These are phyloP conservation scores for Cossypha heuglini DNA, from an alignment of 2,797 vertebrate species.

Conservation along the genomic window DNA sequence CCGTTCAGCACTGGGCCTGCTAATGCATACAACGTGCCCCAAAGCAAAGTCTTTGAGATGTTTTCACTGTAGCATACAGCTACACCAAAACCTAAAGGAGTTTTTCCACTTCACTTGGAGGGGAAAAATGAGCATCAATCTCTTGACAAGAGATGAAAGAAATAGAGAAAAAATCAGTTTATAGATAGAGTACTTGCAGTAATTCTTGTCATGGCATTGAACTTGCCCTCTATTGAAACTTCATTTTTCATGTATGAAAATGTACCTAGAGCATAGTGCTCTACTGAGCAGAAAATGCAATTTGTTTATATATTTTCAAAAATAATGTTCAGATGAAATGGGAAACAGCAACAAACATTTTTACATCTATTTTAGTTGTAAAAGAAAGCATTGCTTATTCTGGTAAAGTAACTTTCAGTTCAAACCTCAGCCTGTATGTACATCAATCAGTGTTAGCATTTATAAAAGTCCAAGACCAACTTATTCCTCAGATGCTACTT, in stretches of 20 bases:
- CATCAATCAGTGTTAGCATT: neutral
- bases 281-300: neutral
- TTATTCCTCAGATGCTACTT: neutral
- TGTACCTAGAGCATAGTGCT: neutral
- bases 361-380: neutral
- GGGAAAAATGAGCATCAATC: neutral
- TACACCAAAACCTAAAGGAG: neutral
- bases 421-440: neutral
- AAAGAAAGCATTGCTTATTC: neutral
- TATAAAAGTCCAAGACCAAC: neutral
- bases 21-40: neutral
- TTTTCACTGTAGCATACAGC: neutral
- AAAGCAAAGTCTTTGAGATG: neutral
- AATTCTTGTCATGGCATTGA: neutral
- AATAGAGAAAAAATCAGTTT: neutral
- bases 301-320: neutral
- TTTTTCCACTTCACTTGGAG: slow-evolving; percentile 23
- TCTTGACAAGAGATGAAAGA: slow-evolving; percentile 42
- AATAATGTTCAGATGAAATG: neutral
- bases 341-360: neutral
- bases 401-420: neutral
- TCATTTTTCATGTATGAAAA: neutral
- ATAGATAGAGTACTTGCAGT: neutral
- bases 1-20: neutral
- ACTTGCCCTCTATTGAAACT: neutral